phyloP scores from a whole-genome alignment of 30 jellyfish, hydroid and myxozoan species.

The Cassiopea xamachana region DNA sequence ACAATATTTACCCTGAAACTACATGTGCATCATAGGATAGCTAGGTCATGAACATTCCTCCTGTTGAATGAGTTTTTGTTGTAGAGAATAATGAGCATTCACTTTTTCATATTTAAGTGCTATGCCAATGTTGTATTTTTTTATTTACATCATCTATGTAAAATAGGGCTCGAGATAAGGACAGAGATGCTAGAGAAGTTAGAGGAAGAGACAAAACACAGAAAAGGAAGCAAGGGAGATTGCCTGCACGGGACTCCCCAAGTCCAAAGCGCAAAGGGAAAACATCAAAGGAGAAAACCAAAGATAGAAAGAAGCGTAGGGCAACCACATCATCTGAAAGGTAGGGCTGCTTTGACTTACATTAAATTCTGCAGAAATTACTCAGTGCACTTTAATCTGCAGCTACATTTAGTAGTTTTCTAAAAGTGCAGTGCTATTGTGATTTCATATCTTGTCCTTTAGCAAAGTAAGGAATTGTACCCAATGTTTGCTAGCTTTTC shows the following conservation, averaged over 20 bases:
- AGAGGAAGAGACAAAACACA: conserved; percentile 58
- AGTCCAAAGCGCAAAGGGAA: conserved; percentile 73
- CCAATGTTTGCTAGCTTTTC: no score
- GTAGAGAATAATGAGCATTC: neutral
- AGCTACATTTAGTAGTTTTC: no score
- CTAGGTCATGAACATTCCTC: no score
- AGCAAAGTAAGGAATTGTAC: no score
- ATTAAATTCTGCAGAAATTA: no score
- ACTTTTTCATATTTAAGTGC: neutral
- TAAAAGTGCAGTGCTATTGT: no score
- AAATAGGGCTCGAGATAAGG: conserved; percentile 69
- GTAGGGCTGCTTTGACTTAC: neutral
- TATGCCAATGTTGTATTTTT: neutral
- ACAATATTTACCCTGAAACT: no score
- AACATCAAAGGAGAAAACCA: conserved; percentile 71
- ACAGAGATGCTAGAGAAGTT: conserved; percentile 3
- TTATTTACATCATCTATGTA: neutral
- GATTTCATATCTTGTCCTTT: no score
- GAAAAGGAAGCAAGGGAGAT: conserved; percentile 28
- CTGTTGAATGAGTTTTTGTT: no score
- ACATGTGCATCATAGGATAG: no score
- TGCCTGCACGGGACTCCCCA: conserved; percentile 31
- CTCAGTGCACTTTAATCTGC: no score
- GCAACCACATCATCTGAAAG: conserved; percentile 81
- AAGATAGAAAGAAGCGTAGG: conserved; percentile 66